Percentiles rank a stretch among this genome's conserved stretches.
Evolutionary conservation across 2,888 invertebrate genomes (phyloP).

Genomic region (Euzophera pinguis): DNA sequence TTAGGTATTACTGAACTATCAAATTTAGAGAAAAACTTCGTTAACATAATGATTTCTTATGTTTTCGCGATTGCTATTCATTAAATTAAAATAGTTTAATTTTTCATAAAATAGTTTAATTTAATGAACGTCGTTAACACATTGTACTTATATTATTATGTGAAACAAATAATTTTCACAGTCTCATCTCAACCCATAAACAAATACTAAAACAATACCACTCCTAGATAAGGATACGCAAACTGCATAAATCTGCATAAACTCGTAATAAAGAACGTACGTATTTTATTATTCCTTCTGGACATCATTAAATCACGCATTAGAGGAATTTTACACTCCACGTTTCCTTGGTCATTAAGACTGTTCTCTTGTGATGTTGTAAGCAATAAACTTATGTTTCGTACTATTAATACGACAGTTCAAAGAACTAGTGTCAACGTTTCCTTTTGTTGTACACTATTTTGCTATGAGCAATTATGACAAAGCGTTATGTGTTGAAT

Average conservation of each 20-base stretch:
- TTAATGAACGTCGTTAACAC: too few species aligned
- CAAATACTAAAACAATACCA: constrained; percentile 5
- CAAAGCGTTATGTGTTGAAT: constrained; percentile 16
- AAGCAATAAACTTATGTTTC: constrained; percentile 45
- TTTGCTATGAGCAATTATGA: constrained; percentile 25
- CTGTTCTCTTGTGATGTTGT: constrained; percentile 48
- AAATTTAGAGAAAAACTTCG: too few species aligned
- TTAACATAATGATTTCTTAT: too few species aligned
- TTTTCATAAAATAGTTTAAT: too few species aligned
- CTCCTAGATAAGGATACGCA: not conserved
- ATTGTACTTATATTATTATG: too few species aligned
- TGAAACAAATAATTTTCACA: not conserved
- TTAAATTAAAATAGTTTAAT: too few species aligned
- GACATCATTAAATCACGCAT: constrained; percentile 38
- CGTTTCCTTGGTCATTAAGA: constrained; percentile 49
- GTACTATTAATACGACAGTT: constrained; percentile 47
- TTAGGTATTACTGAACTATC: too few species aligned
- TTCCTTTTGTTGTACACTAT: constrained; percentile 27
- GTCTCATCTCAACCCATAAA: not conserved
- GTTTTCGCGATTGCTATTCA: too few species aligned
- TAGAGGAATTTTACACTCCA: constrained; percentile 39
- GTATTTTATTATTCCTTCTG: constrained; percentile 30
- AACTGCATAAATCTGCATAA: constrained; percentile 24
- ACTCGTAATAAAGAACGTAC: constrained; percentile 28
- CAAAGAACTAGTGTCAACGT: constrained; percentile 42